phyloP scores from a whole-genome alignment of 2,797 vertebrate species.

The Lagorchestes hirsutus region DNA sequence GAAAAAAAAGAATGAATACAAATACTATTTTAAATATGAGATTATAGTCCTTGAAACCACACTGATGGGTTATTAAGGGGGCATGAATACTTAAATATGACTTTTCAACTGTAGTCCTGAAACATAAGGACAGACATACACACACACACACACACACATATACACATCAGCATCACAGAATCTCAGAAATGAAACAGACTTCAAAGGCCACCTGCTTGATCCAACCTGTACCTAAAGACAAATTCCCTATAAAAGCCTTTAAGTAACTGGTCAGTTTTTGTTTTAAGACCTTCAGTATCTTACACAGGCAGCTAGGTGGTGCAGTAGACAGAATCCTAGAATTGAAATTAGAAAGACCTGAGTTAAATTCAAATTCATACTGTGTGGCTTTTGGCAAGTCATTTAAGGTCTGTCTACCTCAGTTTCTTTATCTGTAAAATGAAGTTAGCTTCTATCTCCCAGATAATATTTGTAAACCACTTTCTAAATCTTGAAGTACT shows the following conservation, averaged over 20 bases:
- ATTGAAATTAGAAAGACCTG: not conserved
- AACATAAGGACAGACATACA: not conserved
- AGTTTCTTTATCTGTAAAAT: too few species aligned
- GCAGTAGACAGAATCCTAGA: not conserved
- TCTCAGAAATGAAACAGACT: not conserved
- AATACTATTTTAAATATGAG: accelerated
- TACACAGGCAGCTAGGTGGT: not conserved
- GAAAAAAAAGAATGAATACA: accelerated
- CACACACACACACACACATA: too few species aligned
- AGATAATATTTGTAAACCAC: not conserved
- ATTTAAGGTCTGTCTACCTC: not conserved
- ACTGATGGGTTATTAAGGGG: not conserved
- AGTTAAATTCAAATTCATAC: not conserved
- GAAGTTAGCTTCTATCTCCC: not conserved
- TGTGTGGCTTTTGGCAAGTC: not conserved
- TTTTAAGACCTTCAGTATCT: not conserved
- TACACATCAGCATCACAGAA: not conserved
- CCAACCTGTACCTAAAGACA: not conserved
- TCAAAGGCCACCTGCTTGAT: not conserved
- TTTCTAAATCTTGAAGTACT: not conserved
- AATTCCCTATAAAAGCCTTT: not conserved
- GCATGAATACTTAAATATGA: not conserved
- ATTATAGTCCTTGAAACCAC: not conserved
- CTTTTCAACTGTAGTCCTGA: not conserved
- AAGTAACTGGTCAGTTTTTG: not conserved